A percentile compares a stretch with the other conserved stretches of the same genome.
Conservation (phyloP, 2,113 vertebrate genomes). For the Origma solitaria region DNA sequence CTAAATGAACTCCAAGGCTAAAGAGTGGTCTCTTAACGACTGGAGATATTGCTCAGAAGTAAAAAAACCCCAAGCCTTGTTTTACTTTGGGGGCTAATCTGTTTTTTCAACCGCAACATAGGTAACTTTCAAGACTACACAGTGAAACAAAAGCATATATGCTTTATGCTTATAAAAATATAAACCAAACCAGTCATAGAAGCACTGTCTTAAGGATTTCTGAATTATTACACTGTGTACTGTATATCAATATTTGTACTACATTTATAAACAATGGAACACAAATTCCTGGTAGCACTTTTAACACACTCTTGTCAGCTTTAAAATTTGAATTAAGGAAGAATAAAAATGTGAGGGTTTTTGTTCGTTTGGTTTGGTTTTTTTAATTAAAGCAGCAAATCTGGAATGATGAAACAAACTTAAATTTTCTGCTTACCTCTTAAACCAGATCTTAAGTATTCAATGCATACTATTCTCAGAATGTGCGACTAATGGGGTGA, state of each 20-base stretch:
- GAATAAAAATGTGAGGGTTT: background rate
- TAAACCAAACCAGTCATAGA: background rate
- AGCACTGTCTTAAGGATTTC: background rate
- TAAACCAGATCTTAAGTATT: background rate
- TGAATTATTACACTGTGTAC: background rate
- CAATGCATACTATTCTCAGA: background rate
- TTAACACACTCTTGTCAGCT: background rate
- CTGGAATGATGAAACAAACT: background rate
- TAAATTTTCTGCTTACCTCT: background rate
- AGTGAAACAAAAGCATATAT: background rate
- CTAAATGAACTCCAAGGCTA: background rate
- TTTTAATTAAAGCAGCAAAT: background rate
- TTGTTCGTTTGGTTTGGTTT: background rate
- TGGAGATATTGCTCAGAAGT: background rate
- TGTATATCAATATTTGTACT: background rate
- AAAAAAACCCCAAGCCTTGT: background rate
- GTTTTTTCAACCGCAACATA: background rate
- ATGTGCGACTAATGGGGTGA: background rate
- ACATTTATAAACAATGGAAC: background rate
- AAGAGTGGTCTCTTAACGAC: background rate
- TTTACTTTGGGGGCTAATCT: background rate
- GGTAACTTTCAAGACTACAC: background rate
- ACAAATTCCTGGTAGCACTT: background rate
- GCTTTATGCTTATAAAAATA: too few species aligned
- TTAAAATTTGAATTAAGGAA: background rate